Conservation (phyloP, 2,888 invertebrate species). For the Lasioglossum vierecki region DNA sequence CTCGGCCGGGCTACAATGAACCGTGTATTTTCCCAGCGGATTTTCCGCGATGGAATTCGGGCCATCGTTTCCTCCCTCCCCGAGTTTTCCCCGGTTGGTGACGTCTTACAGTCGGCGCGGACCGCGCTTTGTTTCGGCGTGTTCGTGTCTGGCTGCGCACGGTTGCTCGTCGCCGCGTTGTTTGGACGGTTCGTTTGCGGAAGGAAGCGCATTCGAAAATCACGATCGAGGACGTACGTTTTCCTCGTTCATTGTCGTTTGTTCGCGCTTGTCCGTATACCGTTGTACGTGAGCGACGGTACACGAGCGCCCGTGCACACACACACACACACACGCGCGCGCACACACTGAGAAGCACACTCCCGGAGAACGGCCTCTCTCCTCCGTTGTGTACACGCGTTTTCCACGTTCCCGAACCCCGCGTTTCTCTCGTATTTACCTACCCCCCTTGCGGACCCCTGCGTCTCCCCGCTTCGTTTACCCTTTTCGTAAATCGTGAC, state of each 20-base stretch:
- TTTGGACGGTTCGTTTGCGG: constrained; percentile 69
- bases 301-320: constrained; percentile 31
- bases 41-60: constrained; percentile 73
- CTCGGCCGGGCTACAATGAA: constrained; percentile 65
- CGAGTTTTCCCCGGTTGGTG: background rate
- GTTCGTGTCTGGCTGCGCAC: constrained; percentile 19
- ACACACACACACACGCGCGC: background rate
- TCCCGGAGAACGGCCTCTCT: background rate
- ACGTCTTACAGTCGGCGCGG: constrained; percentile 32
- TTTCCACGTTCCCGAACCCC: constrained; percentile 57
- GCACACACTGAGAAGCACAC: background rate
- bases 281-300: constrained; percentile 46
- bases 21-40: constrained; percentile 76
- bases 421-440: constrained; percentile 66
- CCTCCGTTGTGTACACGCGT: constrained; percentile 47
- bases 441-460: constrained; percentile 32
- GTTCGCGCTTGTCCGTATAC: constrained; percentile 39
- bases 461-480: constrained; percentile 68
- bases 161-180: constrained; percentile 50
- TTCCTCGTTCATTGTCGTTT: constrained; percentile 42
- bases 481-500: constrained; percentile 60
- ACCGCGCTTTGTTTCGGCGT: constrained; percentile 52
- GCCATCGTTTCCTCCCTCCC: constrained; percentile 49
- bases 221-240: constrained; percentile 65
- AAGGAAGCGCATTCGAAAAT: constrained; percentile 70